Percentiles rank a stretch among this genome's conserved stretches.
These are phyloP conservation scores for Labroides dimidiatus DNA, from an alignment of 2,797 vertebrate genomes.

Conservation along the genomic window DNA sequence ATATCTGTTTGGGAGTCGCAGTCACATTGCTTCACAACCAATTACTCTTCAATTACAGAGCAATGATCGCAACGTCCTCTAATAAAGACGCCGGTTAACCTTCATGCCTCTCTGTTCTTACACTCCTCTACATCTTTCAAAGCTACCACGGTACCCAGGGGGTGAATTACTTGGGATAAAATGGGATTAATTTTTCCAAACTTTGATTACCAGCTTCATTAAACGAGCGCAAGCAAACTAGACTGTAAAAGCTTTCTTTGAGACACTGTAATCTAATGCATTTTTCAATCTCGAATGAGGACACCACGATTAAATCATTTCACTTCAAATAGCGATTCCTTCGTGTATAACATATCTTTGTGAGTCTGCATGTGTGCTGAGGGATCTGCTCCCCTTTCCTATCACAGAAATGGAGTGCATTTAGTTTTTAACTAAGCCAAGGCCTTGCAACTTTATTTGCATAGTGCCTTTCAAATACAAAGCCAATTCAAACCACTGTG, in stretches of 20 bases:
- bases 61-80: constrained; percentile 76
- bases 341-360: constrained; percentile 39
- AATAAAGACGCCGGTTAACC: constrained; percentile 73
- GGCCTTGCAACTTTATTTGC: constrained; percentile 35
- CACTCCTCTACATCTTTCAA: constrained; percentile 61
- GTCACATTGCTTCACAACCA: constrained; percentile 80
- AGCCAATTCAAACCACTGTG: constrained; percentile 27
- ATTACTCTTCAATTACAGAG: constrained; percentile 81
- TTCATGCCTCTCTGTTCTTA: constrained; percentile 73
- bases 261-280: constrained; percentile 59
- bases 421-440: constrained; percentile 30
- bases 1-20: constrained; percentile 72
- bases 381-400: constrained; percentile 48
- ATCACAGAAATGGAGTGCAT: constrained; percentile 45
- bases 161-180: constrained; percentile 69
- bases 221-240: constrained; percentile 63
- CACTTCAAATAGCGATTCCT: constrained; percentile 60
- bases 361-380: constrained; percentile 12
- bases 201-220: constrained; percentile 76
- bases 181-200: constrained; percentile 71
- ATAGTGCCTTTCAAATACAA: constrained; percentile 40
- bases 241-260: constrained; percentile 52
- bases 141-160: constrained; percentile 58
- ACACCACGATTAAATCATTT: constrained; percentile 63
- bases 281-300: constrained; percentile 65